Evolutionary conservation across 2,797 vertebrate genomes (phyloP), one percentile per base, ranked within the genome.

Genomic region (Cyclura pinguis): DNA sequence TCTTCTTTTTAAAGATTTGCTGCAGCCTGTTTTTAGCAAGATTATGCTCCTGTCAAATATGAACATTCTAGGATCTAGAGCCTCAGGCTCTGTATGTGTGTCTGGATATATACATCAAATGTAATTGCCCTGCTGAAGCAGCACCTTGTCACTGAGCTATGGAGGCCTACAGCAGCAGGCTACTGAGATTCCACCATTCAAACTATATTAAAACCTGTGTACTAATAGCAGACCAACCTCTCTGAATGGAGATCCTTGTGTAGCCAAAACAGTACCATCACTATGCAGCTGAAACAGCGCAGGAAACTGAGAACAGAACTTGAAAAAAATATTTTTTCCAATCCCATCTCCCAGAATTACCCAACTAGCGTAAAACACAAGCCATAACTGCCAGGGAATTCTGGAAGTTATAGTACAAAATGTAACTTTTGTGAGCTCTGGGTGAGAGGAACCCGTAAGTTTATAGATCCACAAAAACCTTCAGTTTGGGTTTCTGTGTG

Each of bases 101-200:
- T 6, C 85, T 89, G 76, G 72, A 88, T 83, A 32, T 74, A 62
- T 24, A 35, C 7, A 42, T 64, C 47, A 32, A 47, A 52, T 13
- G 57, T 18, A 35, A 78, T 10, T 52, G 1, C 0, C 0, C 1
- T 72, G 47, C 29, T 76, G 69, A 80, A 52, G 27, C 35, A n/a
- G 38, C 74, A 18, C 38, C 20, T 6, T 13, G 0, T 1, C 0
- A 0, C 38, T 74, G 6, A 16, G 2, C 32, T 27, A 88, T 81
- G 24, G 5, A 24, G 1, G 32, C 20, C 87, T 84, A 24, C 74
- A 50, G 9, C 55, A 89, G n/a, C 38, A 32, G 73, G 80, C 84
- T 91, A 57, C 35, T 20, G 78, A 5, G 8, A 0, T 35, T 10
- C 6, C 10, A 0, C 38, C 47, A n/a, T 92, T 77, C 62, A 62